These are phyloP conservation scores for Caranx ignobilis DNA, from an alignment of 2,113 vertebrate genomes.

Conservation along the genomic window DNA sequence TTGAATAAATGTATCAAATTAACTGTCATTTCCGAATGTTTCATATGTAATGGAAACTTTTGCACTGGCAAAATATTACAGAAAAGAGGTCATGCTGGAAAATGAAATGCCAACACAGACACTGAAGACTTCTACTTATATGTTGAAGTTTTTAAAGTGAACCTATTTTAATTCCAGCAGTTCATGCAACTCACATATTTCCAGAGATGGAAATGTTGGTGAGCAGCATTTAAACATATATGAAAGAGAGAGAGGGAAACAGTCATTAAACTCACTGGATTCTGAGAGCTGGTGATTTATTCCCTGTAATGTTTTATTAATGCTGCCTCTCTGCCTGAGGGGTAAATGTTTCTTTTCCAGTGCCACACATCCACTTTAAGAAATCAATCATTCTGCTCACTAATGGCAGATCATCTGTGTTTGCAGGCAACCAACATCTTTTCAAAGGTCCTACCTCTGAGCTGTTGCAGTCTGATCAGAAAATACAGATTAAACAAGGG, in stretches of 20 bases:
- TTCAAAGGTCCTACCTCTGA: constrained; percentile 40
- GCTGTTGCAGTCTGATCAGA: constrained; percentile 53
- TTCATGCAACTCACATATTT: neutral
- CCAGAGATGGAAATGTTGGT: constrained; percentile 33
- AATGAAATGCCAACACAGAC: constrained; percentile 25
- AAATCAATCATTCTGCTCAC: constrained; percentile 77
- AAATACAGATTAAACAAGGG: constrained; percentile 41
- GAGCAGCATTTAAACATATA: constrained; percentile 49
- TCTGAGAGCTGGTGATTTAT: constrained; percentile 62
- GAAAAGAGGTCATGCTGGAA: constrained; percentile 16
- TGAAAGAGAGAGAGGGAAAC: constrained; percentile 46
- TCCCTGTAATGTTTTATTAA: constrained; percentile 84
- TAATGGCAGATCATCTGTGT: constrained; percentile 73
- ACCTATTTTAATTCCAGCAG: constrained; percentile 4
- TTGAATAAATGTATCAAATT: constrained; percentile 69
- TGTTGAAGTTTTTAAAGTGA: constrained; percentile 36
- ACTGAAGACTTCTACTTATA: neutral
- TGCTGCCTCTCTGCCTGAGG: constrained; percentile 70
- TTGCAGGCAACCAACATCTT: constrained; percentile 45
- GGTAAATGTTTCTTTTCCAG: constrained; percentile 73
- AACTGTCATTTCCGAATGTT: constrained; percentile 68
- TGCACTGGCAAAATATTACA: constrained; percentile 32
- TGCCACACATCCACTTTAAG: constrained; percentile 62
- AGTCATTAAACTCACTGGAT: constrained; percentile 62
- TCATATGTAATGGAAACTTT: constrained; percentile 65